Evolutionary conservation across 2,113 vertebrate genomes (phyloP).

Genomic region (Microtus oregoni): DNA sequence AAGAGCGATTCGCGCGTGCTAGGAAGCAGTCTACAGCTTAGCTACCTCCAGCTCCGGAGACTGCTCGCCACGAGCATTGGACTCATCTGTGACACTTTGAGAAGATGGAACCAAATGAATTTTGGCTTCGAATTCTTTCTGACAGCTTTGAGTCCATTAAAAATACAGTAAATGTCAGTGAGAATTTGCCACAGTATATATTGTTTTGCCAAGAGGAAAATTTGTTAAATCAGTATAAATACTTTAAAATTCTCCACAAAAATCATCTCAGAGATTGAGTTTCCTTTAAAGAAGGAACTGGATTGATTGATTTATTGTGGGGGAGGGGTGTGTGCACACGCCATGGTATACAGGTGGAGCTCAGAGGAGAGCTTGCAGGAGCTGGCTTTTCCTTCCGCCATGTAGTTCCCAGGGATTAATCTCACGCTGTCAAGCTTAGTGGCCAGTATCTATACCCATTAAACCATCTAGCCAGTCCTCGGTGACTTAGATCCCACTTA

Average conservation of each 20-base stretch:
- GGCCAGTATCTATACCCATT: too few relatives aligned
- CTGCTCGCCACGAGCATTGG: neutral
- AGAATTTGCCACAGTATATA: slow-evolving; percentile 68
- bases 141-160: slow-evolving; percentile 73
- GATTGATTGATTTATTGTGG: neutral
- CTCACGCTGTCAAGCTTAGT: too few relatives aligned
- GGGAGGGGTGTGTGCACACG: neutral
- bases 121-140: slow-evolving; percentile 69
- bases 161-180: slow-evolving; percentile 71
- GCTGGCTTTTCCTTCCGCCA: neutral
- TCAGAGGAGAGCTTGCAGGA: neutral
- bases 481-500: slow-evolving; percentile 40
- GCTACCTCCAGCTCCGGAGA: neutral
- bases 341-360: too few relatives aligned
- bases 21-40: neutral
- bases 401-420: neutral
- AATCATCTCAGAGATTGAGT: slow-evolving; percentile 29
- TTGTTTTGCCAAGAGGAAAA: slow-evolving; percentile 74
- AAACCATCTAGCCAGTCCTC: neutral
- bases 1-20: neutral
- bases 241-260: slow-evolving; percentile 65
- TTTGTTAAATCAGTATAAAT: slow-evolving; percentile 74
- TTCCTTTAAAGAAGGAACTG: neutral
- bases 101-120: slow-evolving; percentile 58
- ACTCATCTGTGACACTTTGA: slow-evolving; percentile 40